A percentile compares a stretch with the other conserved stretches of the same genome.
phyloP scores from a whole-genome alignment of 2,797 vertebrate genomes.

The Sus cebifrons region DNA sequence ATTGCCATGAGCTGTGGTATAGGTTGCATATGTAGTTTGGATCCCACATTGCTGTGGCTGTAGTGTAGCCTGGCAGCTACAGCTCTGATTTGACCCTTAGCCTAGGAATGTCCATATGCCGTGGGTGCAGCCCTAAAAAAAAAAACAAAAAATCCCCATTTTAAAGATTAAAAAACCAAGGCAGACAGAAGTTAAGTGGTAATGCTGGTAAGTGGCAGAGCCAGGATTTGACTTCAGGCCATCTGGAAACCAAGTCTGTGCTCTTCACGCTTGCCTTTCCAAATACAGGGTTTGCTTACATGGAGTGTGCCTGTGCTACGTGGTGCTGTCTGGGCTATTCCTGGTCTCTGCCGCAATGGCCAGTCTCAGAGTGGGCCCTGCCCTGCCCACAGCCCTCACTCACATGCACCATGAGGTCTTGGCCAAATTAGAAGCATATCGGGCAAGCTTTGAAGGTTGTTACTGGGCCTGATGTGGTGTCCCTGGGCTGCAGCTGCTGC shows the following conservation, averaged over 20 bases:
- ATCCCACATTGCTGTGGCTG: too few species aligned
- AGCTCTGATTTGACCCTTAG: too few species aligned
- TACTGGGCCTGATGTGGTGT: neutral
- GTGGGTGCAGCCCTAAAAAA: neutral
- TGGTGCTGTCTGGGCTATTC: neutral
- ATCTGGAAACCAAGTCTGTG: neutral
- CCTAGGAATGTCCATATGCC: too few species aligned
- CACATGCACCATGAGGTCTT: neutral
- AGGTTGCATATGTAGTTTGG: too few species aligned
- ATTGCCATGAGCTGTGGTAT: too few species aligned
- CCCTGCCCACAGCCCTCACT: neutral
- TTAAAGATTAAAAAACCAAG: slow-evolving; percentile 15
- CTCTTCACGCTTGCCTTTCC: neutral
- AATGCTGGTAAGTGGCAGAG: neutral
- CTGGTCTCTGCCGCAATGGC: neutral
- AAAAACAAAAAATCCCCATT: neutral
- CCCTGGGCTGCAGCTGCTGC: neutral
- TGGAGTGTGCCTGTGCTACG: accelerated
- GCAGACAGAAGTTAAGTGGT: neutral
- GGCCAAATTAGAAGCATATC: neutral
- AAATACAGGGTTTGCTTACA: neutral
- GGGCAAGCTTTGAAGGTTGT: neutral
- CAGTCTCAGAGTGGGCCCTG: neutral
- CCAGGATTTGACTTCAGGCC: neutral
- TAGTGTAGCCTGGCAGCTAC: too few species aligned